Base-by-base conservation (phyloP, 2,797 vertebrate genomes). In the Trachurus trachurus region DNA sequence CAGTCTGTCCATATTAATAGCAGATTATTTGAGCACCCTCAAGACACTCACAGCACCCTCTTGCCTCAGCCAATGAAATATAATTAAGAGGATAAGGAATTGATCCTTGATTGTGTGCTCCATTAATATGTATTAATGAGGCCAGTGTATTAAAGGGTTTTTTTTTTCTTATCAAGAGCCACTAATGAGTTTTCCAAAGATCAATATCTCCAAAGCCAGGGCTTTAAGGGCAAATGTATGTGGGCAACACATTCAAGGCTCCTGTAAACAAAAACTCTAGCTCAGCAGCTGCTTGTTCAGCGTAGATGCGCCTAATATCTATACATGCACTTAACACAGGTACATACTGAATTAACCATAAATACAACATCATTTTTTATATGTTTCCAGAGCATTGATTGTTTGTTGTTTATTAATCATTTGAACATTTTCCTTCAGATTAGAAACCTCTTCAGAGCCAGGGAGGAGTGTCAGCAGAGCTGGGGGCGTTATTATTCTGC, bases 61-160 rank as follows among this genome's bases (percentile, higher is more conserved):
- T 75, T 75, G 74, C 87, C 79, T 87, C 76, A 82, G 89, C 90
- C 83, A 88, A 81, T 86, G 82, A 92, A 94, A 93, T 92, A 86
- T 92, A 94, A 94, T 94, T 92, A 92, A 91, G 85, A 89, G 88
- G 85, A 93, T 93, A 89, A 91, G 72, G 75, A 89, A 94, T 93
- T 93, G 92, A 94, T 93, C 86, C 81, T 82, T 91, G 88, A 93
- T 92, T 92, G 86, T 90, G 85, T 86, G 81, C 80, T 76, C 78
- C 86, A 87, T 93, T 94, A 91, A 90, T 93, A 87, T 89, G 90
- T 89, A 90, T 92, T 92, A 92, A 94, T 93, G 92, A 92, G 86
- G 89, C 74, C 76, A 89, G 86, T 86, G 75, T 90, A 93, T 94
- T 90, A 92, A 87, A 88, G 85, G 71, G 80, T 75, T 87, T 67